Percentiles rank a stretch among this genome's conserved stretches.
phyloP scores from a whole-genome alignment of 1,140 invertebrate genomes.

The Linepithema humile region DNA sequence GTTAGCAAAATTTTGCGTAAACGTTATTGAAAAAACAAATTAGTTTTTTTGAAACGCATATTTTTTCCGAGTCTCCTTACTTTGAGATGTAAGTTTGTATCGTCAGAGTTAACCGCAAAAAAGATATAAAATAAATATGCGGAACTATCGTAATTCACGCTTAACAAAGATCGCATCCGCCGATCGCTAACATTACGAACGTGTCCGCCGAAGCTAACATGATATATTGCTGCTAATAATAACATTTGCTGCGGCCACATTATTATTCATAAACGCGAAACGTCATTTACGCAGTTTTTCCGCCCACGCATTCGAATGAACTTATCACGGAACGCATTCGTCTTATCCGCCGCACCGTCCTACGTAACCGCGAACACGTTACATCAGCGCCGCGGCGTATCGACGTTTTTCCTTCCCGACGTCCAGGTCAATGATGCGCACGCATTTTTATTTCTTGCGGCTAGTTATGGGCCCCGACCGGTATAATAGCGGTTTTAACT shows the following conservation, averaged over 20 bases:
- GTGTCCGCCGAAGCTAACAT: background rate
- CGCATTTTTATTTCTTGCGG: conserved; percentile 58
- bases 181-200: conserved; percentile 9
- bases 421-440: conserved; percentile 50
- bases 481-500: conserved; percentile 72
- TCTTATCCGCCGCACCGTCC: conserved; percentile 45
- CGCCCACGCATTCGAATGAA: conserved; percentile 31
- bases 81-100: too few relatives aligned
- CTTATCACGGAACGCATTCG: conserved; percentile 34
- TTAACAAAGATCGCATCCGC: background rate
- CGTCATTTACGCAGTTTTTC: conserved; percentile 37
- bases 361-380: conserved; percentile 27
- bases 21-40: too few relatives aligned
- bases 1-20: too few relatives aligned
- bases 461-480: conserved; percentile 63
- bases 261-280: conserved; percentile 54
- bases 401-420: conserved; percentile 20
- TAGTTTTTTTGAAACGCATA: too few relatives aligned
- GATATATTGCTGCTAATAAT: conserved; percentile 40
- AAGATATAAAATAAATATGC: background rate
- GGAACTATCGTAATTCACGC: background rate
- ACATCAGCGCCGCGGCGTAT: conserved; percentile 26
- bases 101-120: background rate
- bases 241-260: conserved; percentile 38
- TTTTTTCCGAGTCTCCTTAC: too few relatives aligned